Evolutionary conservation across 1,140 invertebrate species (phyloP).

Genomic region (Atta texana): DNA sequence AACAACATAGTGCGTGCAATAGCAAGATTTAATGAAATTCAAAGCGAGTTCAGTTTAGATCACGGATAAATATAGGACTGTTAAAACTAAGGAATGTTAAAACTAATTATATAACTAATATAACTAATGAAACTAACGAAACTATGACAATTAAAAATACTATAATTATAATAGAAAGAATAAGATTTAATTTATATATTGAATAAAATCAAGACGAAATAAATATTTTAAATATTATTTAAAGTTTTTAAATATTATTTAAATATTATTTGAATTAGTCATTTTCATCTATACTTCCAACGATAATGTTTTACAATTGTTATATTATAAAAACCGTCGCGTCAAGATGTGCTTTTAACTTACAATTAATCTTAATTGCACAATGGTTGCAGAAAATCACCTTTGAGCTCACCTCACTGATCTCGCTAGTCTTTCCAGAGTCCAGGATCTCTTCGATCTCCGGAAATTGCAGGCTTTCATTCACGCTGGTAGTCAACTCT

Average conservation of each 20-base stretch:
- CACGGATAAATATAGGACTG: background rate
- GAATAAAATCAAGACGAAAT: background rate
- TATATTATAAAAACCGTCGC: background rate
- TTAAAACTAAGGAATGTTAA: background rate
- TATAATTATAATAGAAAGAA: background rate
- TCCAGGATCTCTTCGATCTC: constrained; percentile 84
- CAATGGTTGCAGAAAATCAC: background rate
- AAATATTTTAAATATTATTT: background rate
- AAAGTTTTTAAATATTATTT: background rate
- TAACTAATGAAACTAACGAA: too few relatives aligned
- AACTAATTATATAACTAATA: too few relatives aligned
- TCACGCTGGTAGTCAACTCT: constrained; percentile 82
- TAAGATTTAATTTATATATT: background rate
- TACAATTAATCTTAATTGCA: background rate
- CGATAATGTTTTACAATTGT: background rate
- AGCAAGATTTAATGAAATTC: background rate
- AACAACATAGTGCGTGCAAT: background rate
- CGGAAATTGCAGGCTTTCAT: constrained; percentile 83
- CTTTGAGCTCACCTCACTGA: constrained; percentile 76
- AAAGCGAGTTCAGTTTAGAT: background rate
- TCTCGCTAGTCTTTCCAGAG: constrained; percentile 80
- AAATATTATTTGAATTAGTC: background rate
- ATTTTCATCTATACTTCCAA: background rate
- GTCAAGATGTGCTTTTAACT: background rate
- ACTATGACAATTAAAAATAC: too few relatives aligned